These are phyloP conservation scores for Centroberyx gerrardi DNA, from an alignment of 2,797 vertebrate genomes.

Conservation along the genomic window DNA sequence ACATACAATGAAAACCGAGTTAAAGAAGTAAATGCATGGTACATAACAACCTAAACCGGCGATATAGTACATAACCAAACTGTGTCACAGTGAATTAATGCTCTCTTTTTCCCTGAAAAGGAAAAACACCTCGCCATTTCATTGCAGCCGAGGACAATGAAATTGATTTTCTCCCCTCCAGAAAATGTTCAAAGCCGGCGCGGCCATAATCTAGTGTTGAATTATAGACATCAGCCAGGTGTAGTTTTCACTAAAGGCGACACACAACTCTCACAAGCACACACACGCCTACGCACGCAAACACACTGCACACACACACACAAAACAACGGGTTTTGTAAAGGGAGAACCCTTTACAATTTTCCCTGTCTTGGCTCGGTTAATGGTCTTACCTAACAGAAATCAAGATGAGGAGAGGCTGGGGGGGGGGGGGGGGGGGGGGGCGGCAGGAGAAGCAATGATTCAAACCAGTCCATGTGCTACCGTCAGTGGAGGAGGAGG, in stretches of 20 bases:
- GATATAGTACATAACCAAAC: background rate
- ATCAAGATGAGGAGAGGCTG: slow-evolving; percentile 32
- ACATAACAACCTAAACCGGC: too few species aligned
- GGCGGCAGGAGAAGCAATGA: background rate
- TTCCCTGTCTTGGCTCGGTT: slow-evolving; percentile 38
- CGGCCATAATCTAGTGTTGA: slow-evolving; percentile 39
- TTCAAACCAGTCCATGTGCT: slow-evolving; percentile 29
- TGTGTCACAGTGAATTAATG: slow-evolving; percentile 11
- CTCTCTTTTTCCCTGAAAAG: slow-evolving; percentile 18
- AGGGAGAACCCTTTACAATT: slow-evolving; percentile 35
- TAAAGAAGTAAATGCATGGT: too few species aligned
- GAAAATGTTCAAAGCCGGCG: slow-evolving; percentile 28
- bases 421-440: slow-evolving; percentile 6
- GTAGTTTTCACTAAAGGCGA: slow-evolving; percentile 12
- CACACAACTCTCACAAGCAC: background rate
- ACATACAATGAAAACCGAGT: too few species aligned
- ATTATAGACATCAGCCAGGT: slow-evolving; percentile 48
- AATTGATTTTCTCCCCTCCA: slow-evolving; percentile 51
- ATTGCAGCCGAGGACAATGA: slow-evolving; percentile 26
- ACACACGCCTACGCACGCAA: slow-evolving; percentile 1
- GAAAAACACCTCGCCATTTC: slow-evolving; percentile 30
- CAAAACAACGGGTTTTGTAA: slow-evolving; percentile 22
- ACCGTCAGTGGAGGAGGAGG: slow-evolving; percentile 11
- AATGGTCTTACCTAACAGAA: slow-evolving; percentile 68
- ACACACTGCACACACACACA: slow-evolving; percentile 18